A percentile compares a stretch with the other conserved stretches of the same genome.
Evolutionary conservation across 2,888 invertebrate genomes (phyloP).

Genomic region (Clitarchus hookeri): DNA sequence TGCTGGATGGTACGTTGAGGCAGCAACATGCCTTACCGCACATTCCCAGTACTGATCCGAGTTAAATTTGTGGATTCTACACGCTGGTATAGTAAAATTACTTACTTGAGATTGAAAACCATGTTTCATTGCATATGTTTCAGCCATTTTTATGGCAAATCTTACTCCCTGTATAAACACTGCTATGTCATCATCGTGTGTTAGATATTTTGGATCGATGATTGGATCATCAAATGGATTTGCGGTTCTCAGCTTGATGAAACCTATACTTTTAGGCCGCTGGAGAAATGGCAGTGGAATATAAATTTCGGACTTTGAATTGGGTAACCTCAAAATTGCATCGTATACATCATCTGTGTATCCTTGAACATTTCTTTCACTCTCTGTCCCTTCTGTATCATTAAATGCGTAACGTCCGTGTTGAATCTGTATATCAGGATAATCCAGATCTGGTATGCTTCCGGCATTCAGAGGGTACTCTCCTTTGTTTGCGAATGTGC

Average conservation of each 20-base stretch:
- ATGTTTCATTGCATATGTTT: conserved; percentile 74
- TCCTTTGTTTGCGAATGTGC: conserved; percentile 66
- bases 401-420: conserved; percentile 53
- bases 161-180: conserved; percentile 74
- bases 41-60: conserved; percentile 54
- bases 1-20: conserved; percentile 32
- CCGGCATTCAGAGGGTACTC: conserved; percentile 37
- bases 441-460: conserved; percentile 69
- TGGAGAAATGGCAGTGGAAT: conserved; percentile 80
- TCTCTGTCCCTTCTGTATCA: background rate
- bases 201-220: conserved; percentile 79
- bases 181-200: conserved; percentile 77
- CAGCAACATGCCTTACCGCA: conserved; percentile 29
- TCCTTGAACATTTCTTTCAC: conserved; percentile 43
- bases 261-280: conserved; percentile 78
- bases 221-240: conserved; percentile 87
- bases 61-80: conserved; percentile 52
- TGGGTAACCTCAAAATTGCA: conserved; percentile 54
- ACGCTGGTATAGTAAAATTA: background rate
- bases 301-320: conserved; percentile 79
- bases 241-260: conserved; percentile 72
- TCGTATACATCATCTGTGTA: conserved; percentile 47
- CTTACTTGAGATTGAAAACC: background rate
- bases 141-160: conserved; percentile 60
- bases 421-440: conserved; percentile 90